These are phyloP conservation scores for Loxodonta africana DNA, from an alignment of 2,113 vertebrate species.

Conservation along the genomic window DNA sequence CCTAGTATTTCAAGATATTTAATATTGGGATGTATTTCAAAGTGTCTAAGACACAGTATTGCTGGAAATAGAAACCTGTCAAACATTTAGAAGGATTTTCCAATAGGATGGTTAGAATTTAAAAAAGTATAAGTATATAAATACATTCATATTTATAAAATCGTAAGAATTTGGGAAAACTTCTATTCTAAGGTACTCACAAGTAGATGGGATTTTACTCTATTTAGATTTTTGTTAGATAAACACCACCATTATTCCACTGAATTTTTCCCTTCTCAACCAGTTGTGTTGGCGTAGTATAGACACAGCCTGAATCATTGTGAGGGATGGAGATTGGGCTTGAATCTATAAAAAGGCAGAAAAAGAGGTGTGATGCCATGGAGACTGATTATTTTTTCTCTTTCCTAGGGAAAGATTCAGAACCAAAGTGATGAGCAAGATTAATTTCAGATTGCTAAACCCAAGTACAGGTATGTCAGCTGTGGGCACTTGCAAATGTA, in stretches of 20 bases:
- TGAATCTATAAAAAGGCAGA: constrained; percentile 72
- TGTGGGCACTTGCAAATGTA: constrained; percentile 14
- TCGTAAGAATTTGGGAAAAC: not conserved
- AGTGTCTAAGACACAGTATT: not conserved
- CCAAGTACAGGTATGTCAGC: not conserved
- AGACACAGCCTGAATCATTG: constrained; percentile 74
- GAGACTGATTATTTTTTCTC: constrained; percentile 31
- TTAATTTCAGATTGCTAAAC: constrained; percentile 68
- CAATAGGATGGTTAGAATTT: not conserved
- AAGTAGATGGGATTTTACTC: constrained; percentile 37
- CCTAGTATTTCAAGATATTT: not conserved
- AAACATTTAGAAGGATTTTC: not conserved
- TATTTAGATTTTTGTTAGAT: constrained; percentile 60
- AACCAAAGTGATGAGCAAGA: constrained; percentile 46
- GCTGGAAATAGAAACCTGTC: constrained; percentile 7
- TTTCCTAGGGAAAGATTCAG: constrained; percentile 63
- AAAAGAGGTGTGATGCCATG: constrained; percentile 67
- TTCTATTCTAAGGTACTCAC: not conserved
- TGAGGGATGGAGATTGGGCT: constrained; percentile 64
- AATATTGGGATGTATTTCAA: not conserved
- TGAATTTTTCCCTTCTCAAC: constrained; percentile 57
- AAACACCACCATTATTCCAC: constrained; percentile 35
- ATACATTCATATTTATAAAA: not conserved
- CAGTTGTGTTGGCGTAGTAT: constrained; percentile 74
- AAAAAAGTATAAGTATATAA: not conserved